These are phyloP conservation scores for Monopterus albus DNA, from an alignment of 2,113 vertebrate genomes.

Conservation along the genomic window DNA sequence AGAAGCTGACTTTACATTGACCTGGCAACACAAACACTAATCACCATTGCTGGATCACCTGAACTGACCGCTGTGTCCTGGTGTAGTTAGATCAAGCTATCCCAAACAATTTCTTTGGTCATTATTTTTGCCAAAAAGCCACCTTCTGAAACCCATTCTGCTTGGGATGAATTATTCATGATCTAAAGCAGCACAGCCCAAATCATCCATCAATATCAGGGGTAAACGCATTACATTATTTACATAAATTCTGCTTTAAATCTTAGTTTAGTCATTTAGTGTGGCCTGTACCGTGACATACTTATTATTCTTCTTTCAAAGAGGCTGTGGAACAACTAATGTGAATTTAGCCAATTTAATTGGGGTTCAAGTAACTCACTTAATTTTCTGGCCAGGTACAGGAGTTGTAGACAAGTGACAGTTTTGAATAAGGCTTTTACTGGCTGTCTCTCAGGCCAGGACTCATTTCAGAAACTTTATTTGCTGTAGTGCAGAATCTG, in stretches of 20 bases:
- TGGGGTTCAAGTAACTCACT: conserved; percentile 15
- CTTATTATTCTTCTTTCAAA: conserved; percentile 26
- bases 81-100: conserved; percentile 56
- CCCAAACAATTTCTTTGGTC: conserved; percentile 37
- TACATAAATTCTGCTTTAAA: conserved; percentile 46
- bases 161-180: conserved; percentile 59
- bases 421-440: conserved; percentile 29
- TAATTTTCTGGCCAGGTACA: conserved; percentile 41
- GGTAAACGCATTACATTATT: conserved; percentile 59
- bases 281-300: no score
- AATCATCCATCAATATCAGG: conserved; percentile 64
- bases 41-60: conserved; percentile 10
- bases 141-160: conserved; percentile 50
- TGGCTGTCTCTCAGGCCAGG: conserved; percentile 5
- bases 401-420: conserved; percentile 8
- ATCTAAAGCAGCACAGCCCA: conserved; percentile 39
- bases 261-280: conserved; percentile 49
- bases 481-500: conserved; percentile 24
- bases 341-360: conserved; percentile 39
- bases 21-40: conserved; percentile 14
- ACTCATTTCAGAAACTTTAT: conserved; percentile 12
- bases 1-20: conserved; percentile 1
- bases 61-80: conserved; percentile 23
- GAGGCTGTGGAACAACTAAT: conserved; percentile 21
- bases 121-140: conserved; percentile 40